These are phyloP conservation scores for Willowsia nigromaculata DNA, from an alignment of 2,888 invertebrate species.

Conservation along the genomic window DNA sequence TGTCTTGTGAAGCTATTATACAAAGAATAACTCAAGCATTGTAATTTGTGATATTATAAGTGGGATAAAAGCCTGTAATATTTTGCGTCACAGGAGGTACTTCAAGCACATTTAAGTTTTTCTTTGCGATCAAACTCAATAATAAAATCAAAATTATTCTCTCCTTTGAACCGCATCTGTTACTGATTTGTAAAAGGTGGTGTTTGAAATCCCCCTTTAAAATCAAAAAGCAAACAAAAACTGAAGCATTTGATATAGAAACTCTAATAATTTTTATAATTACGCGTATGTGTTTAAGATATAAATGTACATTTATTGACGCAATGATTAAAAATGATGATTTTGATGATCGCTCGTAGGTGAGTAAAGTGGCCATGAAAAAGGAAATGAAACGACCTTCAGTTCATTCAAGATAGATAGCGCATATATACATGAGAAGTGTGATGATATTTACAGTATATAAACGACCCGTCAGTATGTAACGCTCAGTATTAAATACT, in stretches of 20 bases:
- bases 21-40: too few relatives aligned
- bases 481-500: not conserved
- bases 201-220: not conserved
- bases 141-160: not conserved
- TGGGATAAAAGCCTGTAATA: not conserved
- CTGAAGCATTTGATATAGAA: not conserved
- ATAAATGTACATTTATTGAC: not conserved
- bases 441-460: not conserved
- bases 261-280: not conserved
- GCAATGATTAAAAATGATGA: slow-evolving; percentile 36
- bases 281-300: not conserved
- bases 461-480: too few relatives aligned
- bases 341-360: slow-evolving; percentile 27
- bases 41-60: too few relatives aligned
- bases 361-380: slow-evolving; percentile 73
- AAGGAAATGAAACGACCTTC: slow-evolving; percentile 76
- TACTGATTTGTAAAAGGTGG: not conserved
- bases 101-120: not conserved
- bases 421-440: not conserved
- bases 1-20: too few relatives aligned
- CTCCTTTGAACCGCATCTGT: not conserved
- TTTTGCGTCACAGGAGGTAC: not conserved
- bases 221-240: not conserved
- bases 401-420: slow-evolving; percentile 37
- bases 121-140: not conserved